Base-by-base conservation (phyloP, 2,113 vertebrate genomes). In the Morone saxatilis region DNA sequence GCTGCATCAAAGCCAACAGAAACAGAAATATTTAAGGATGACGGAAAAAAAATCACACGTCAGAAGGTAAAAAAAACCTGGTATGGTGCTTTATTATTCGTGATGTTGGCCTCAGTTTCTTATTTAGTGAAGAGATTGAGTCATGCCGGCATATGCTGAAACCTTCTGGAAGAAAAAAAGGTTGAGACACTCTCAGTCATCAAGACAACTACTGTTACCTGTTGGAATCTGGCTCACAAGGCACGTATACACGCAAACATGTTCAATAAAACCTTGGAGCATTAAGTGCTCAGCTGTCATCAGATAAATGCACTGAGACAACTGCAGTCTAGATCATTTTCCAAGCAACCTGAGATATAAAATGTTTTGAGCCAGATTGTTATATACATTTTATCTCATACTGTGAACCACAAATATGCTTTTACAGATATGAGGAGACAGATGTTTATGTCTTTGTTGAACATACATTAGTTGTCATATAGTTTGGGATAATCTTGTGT, bases 91-190 rank as follows among this genome's bases (percentile, higher is more conserved):
- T 19, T 41, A 36, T 51, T 11, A 25, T 20, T 8, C 6, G 4
- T 31, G 17, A 10, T 22, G 60, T 54, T 63, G 59, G 68, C 78
- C 16, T 12, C 22, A 36, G 12, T 20, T n/a, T 17, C 47, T 62
- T 16, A 4, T 41, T 69, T 50, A 38, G 11, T 19, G 12, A 11
- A 57, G 14, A 47, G 6, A 50, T 3, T 60, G 72, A 75, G 65
- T 60, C 43, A 68, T n/a, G 50, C 48, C 1, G 19, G 54, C 77
- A 71, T 62, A 71, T 60, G 76, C n/a, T 72, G 59, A 12, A 1
- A 1, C 25, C 48, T 43, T 53, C 38, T 53, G 60, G 61, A 48
- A 63, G 20, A 12, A 43, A 54, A 59, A 63, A 17, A 12, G 36
- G 16, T 43, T 20, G 4, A 71, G 10, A 20, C 53, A 77, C 14